Percentiles rank a stretch among this genome's conserved stretches.
These are phyloP conservation scores for Pangasius macronema DNA, from an alignment of 2,797 vertebrate species.

Conservation along the genomic window DNA sequence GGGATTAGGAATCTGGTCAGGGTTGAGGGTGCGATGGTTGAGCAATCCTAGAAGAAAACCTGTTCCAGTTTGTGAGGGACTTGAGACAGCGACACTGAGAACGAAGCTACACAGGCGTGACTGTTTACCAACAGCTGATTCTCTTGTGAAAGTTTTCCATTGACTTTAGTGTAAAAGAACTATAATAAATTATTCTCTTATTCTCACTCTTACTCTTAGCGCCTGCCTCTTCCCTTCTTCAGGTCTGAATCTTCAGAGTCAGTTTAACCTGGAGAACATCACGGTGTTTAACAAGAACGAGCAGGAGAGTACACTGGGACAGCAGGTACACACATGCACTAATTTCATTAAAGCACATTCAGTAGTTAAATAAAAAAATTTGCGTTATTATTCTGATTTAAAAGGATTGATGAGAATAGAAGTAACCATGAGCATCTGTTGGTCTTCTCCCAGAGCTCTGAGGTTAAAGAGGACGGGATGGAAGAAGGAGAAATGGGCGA, in stretches of 20 bases:
- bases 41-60: background rate
- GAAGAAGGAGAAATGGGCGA: constrained; percentile 99
- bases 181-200: too few relatives aligned
- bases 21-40: background rate
- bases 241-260: constrained; percentile 98
- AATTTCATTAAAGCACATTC: background rate
- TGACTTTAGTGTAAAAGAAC: too few relatives aligned
- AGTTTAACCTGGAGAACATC: constrained; percentile 97
- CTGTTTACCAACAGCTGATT: too few relatives aligned
- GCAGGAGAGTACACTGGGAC: constrained; percentile 93
- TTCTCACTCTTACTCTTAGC: too few relatives aligned
- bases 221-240: background rate
- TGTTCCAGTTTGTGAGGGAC: background rate
- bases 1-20: background rate
- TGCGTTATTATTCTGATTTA: background rate
- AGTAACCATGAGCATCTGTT: background rate
- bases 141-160: too few relatives aligned
- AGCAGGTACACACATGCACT: constrained; percentile 79
- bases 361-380: too few relatives aligned
- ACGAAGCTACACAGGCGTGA: too few relatives aligned
- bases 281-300: constrained; percentile 98
- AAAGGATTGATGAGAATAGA: background rate
- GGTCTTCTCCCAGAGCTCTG: constrained; percentile 75
- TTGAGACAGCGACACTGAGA: background rate
- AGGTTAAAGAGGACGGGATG: constrained; percentile 94